Evolutionary conservation across 2,888 invertebrate genomes (phyloP), one percentile per base, ranked within the genome.

Genomic region (Philereme transversata): DNA sequence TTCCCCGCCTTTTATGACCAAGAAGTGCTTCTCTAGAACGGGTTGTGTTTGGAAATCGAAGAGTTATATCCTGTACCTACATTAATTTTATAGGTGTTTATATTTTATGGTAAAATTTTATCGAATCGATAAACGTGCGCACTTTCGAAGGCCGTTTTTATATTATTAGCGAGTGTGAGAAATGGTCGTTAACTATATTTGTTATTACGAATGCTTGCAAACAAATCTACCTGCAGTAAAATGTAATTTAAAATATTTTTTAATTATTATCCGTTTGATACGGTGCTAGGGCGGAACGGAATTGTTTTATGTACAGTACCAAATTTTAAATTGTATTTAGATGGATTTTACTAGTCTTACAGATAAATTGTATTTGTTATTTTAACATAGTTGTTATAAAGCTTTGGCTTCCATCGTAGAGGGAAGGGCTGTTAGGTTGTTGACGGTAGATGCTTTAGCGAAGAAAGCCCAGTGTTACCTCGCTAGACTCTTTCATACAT

Each of bases 1-100:
- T 78, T 70, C 75, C 80, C 63, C 72, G 72, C 69, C 58, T 75
- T 70, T 78, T 80, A 80, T 82, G 81, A 83, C 77, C 57, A 62
- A 54, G 69, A 74, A 71, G 69, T 65, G 65, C 70, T 67, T 62
- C 57, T 68, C 49, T 69, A 61, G 65, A 65, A 52, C 65, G 57
- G 70, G 66, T 67, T 73, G 70, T 73, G 68, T 64, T 58, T 33
- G n/a, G 50, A 65, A 47, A 61, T 52, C 51, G 51, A 57, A 56
- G 35, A 54, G 40, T 44, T 46, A 51, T 51, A 36, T 43, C 45
- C 34, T 49, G 45, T 59, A 48, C 9, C 4, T 36, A 11, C 47
- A 35, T 47, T 62, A 46, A 57, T 53, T 62, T 64, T 49, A 22
- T 51, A 47, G 48, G 57, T 56, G 58, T 35, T 49, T 36, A 36